Evolutionary conservation across 2,113 vertebrate species (phyloP).

Genomic region (Burhinus bistriatus): DNA sequence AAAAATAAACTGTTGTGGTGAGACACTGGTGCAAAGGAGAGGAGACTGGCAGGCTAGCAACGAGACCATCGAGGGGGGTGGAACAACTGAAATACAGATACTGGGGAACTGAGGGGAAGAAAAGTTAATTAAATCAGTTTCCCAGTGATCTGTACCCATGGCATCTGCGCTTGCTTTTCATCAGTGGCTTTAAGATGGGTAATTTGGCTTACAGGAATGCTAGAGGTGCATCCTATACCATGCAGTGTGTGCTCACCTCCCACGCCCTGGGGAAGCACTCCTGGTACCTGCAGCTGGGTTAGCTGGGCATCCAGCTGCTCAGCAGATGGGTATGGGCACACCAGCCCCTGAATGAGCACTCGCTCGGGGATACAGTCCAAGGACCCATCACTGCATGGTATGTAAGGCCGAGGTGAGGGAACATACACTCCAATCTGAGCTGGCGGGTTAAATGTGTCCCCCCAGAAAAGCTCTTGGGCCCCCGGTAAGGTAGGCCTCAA

Average conservation of each 20-base stretch:
- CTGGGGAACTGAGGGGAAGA: background rate
- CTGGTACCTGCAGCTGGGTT: background rate
- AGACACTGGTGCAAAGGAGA: background rate
- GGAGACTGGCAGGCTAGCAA: background rate
- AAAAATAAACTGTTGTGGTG: background rate
- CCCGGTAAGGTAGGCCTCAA: background rate
- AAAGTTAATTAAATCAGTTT: background rate
- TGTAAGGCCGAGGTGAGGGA: background rate
- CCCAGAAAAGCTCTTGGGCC: background rate
- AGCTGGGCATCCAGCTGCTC: background rate
- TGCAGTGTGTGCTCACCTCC: background rate
- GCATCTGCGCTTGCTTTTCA: background rate
- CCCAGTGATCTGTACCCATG: background rate
- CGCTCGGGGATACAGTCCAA: rapidly evolving
- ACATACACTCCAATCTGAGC: background rate
- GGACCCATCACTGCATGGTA: rapidly evolving
- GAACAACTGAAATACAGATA: background rate
- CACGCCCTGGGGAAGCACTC: rapidly evolving
- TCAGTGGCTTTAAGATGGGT: background rate
- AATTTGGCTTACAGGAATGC: background rate
- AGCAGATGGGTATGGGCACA: rapidly evolving
- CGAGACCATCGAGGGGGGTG: background rate
- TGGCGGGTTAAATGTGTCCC: background rate
- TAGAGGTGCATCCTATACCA: background rate
- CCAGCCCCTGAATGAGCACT: rapidly evolving